Base-by-base conservation (phyloP, 2,888 invertebrate species). In the Papilio demoleus region DNA sequence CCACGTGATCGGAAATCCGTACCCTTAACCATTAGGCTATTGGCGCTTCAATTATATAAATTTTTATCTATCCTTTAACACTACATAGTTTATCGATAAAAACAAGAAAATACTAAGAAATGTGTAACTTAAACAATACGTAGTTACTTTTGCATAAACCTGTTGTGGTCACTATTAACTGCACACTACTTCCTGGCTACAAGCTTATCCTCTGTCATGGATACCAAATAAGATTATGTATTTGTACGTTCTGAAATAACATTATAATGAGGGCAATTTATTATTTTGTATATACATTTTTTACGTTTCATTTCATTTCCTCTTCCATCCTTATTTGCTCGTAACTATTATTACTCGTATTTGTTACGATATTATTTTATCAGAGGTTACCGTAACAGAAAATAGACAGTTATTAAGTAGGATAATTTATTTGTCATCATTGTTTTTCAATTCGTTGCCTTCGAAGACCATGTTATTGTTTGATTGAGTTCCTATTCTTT, bases 401-500 rank as follows among this genome's bases (percentile, higher is more conserved):
- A 47, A 47, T 47, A 50, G 24, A 6, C 50, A 14, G 12, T 50
- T 24, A 50, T 50, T 24, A 22, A 50, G 14, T 50, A 17, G 4
- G 4, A 17, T 56, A 31, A 31, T 56, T 17, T n/a, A 56, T 56
- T n/a, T 56, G 31, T 56, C 31, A 17, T 31, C 53, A 31, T 31
- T 31, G 17, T 31, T 31, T 56, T 56, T 53, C 53, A 6, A 31
- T 56, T 56, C 4, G n/a, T 27, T 27, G 31, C 31, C 53, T 56
- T 56, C 31, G 14, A 27, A 27, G 27, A 17, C 31, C 31, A 31
- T 56, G 9, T 56, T 56, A 56, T 56, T 56, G 31, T 56, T 56
- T 56, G 53, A 56, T 31, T 31, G 17, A 56, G 31, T 9, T 17
- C 31, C n/a, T 31, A 56, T 56, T 56, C 53, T 56, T 56, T 56